Conservation (phyloP, 2,113 vertebrate genomes). For the Reinhardtius hippoglossoides region DNA sequence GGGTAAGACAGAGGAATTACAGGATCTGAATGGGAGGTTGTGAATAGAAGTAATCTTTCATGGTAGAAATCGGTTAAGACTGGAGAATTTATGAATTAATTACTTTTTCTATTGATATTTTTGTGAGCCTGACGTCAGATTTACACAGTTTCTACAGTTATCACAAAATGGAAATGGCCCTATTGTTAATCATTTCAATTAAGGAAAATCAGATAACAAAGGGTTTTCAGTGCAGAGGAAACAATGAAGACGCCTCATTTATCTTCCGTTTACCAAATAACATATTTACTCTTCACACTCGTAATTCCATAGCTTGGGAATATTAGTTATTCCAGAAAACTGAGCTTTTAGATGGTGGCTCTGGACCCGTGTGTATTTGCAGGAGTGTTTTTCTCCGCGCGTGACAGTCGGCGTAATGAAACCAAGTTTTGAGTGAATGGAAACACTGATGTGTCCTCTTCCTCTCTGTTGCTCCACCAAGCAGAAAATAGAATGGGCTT, state of each 20-base stretch:
- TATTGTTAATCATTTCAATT: conserved; percentile 22
- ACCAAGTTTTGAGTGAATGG: not conserved
- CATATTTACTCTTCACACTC: not conserved
- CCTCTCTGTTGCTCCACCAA: conserved; percentile 1
- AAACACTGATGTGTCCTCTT: conserved; percentile 8
- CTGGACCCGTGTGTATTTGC: not conserved
- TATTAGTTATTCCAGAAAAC: not conserved
- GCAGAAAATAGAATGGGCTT: conserved; percentile 4
- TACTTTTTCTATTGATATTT: conserved; percentile 43
- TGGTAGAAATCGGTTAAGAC: conserved; percentile 13
- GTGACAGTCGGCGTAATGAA: not conserved
- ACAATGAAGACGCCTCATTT: not conserved
- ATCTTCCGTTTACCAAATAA: not conserved
- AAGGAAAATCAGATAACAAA: conserved; percentile 3
- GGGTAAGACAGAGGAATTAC: conserved; percentile 25
- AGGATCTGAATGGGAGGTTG: conserved; percentile 19
- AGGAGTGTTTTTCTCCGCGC: not conserved
- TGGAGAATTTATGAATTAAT: conserved; percentile 47
- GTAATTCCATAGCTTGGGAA: not conserved
- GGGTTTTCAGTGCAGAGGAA: not conserved
- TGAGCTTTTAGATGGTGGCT: not conserved
- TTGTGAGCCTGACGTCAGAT: conserved; percentile 5
- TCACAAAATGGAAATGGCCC: conserved; percentile 30
- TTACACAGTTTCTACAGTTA: conserved; percentile 5
- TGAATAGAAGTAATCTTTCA: conserved; percentile 40